Evolutionary conservation across 2,113 vertebrate species (phyloP).

Genomic region (Cyanistes caeruleus): DNA sequence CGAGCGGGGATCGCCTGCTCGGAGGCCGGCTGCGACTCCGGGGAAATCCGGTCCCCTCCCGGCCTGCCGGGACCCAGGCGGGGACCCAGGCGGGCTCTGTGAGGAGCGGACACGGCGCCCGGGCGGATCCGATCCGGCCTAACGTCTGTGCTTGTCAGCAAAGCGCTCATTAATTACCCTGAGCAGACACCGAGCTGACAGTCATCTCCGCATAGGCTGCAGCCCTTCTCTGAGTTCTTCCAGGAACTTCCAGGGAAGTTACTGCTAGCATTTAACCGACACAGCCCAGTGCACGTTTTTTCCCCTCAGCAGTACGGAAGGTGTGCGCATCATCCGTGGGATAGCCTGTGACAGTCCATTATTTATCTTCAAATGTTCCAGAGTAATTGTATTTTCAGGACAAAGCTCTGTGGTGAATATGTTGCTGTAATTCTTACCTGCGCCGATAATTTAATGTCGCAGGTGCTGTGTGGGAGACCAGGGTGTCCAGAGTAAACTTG

Average conservation of each 20-base stretch:
- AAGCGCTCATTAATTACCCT: fast-evolving
- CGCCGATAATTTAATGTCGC: fast-evolving
- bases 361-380: fast-evolving
- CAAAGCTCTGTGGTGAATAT: neutral
- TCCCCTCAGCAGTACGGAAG: fast-evolving
- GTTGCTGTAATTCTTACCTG: fast-evolving
- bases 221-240: neutral
- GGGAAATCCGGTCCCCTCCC: too few species aligned
- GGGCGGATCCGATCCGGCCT: fast-evolving
- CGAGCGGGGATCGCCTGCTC: neutral
- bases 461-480: neutral
- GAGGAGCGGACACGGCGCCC: fast-evolving
- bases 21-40: fast-evolving
- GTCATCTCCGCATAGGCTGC: fast-evolving
- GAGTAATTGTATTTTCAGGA: neutral
- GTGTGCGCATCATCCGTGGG: fast-evolving
- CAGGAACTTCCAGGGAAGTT: fast-evolving
- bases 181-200: fast-evolving
- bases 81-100: fast-evolving
- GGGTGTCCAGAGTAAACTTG: neutral
- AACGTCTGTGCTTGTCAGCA: too few species aligned
- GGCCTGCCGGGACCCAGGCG: neutral
- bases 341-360: neutral
- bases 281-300: fast-evolving
- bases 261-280: fast-evolving